phyloP scores from a whole-genome alignment of 2,113 vertebrate species.

The Nerophis lumbriciformis region DNA sequence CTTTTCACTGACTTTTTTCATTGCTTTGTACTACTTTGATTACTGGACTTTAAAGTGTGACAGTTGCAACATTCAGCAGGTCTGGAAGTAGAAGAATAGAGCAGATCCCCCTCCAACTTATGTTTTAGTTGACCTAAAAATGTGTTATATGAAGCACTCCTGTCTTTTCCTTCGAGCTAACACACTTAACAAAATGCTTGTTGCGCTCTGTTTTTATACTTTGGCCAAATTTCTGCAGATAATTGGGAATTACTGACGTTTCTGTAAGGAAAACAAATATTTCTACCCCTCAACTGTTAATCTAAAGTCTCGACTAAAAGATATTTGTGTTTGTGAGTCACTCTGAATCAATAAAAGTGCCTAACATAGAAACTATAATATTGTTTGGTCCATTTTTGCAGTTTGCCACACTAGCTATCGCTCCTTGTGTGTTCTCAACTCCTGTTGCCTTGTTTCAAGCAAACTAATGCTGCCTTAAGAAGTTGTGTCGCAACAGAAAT shows the following conservation, averaged over 20 bases:
- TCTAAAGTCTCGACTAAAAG: slow-evolving; percentile 5
- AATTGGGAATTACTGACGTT: slow-evolving; percentile 16
- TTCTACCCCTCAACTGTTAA: slow-evolving; percentile 21
- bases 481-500: no score
- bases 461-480: no score
- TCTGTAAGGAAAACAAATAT: not conserved
- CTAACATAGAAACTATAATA: slow-evolving; percentile 64
- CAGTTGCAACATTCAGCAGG: slow-evolving; percentile 71
- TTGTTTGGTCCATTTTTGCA: slow-evolving; percentile 18
- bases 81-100: slow-evolving; percentile 54
- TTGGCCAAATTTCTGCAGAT: slow-evolving; percentile 32
- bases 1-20: slow-evolving; percentile 62
- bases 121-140: not conserved
- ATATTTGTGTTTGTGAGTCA: slow-evolving; percentile 61
- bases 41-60: slow-evolving; percentile 58
- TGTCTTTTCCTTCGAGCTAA: slow-evolving; percentile 20
- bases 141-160: slow-evolving; percentile 35
- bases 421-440: no score
- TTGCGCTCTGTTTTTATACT: slow-evolving; percentile 30
- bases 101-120: not conserved
- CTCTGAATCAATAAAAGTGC: slow-evolving; percentile 74
- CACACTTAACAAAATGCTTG: not conserved
- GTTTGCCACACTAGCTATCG: not conserved
- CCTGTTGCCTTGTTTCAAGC: no score
- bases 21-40: slow-evolving; percentile 67